Evolutionary conservation across 64 coral and sea anemone genomes (phyloP), one percentile per base, ranked within the genome.

Genomic region (Anthopleura sola): DNA sequence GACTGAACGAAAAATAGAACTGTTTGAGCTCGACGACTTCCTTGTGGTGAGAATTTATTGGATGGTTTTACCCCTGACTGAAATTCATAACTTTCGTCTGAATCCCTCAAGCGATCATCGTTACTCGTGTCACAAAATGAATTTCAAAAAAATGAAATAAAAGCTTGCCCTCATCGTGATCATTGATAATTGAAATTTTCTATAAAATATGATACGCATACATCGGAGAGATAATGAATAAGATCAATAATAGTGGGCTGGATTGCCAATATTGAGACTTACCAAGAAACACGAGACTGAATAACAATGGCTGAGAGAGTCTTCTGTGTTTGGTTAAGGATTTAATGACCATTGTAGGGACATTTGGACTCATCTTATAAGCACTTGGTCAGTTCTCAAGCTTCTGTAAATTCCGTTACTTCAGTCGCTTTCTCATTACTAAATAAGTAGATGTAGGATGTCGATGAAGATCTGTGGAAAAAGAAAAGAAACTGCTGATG

Each of bases 1-100:
- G 16, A n/a, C 8, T 32, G n/a, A n/a, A n/a, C 10, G n/a, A 32
- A 71, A 71, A 31, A 71, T 32, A 71, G 13, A 32, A 7, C 34
- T 34, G 31, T 71, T 71, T 34, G 28, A 71, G 16, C 16, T 6
- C 50, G 16, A 53, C 40, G 9, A 66, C n/a, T 15, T 71, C 13
- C 66, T 71, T 29, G 28, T 71, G 66, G 28, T 71, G 66, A 2
- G 66, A 34, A 34, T 31, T 71, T 71, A 71, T 71, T 71, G 29
- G 66, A 71, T 71, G 66, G 26, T 15, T 71, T 71, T 71, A 71
- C 66, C 66, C 66, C 66, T 71, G 66, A 71, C 66, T 15, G 66
- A 10, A 12, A 32, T 3, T 71, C 66, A 71, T 71, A 71, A 71
- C 66, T 8, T 71, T 71, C 66, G 66, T 71, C 31, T 71, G 31